Percentiles rank a stretch among this genome's conserved stretches.
Evolutionary conservation across 2,888 invertebrate genomes (phyloP).

Genomic region (Scaptomyza caliginosa): DNA sequence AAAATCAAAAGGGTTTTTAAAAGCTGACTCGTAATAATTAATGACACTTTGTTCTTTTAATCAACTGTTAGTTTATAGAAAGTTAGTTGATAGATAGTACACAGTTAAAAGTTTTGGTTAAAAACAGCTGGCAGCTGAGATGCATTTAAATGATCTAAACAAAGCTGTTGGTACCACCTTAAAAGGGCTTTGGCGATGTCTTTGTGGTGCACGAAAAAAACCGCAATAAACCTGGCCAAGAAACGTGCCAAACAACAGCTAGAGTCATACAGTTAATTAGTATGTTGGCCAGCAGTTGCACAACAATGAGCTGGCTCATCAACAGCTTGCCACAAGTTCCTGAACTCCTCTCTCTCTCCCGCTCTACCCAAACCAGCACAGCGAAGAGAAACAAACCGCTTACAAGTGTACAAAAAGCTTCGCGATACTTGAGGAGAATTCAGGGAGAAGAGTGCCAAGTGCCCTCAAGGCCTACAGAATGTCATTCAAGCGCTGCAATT

Average conservation of each 20-base stretch:
- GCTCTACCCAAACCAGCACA: constrained; percentile 32
- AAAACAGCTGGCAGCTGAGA: constrained; percentile 34
- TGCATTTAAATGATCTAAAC: too few relatives aligned
- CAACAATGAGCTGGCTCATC: constrained; percentile 47
- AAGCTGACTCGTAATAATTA: too few relatives aligned
- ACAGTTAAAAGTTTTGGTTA: background rate
- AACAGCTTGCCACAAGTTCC: constrained; percentile 23
- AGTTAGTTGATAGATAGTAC: background rate
- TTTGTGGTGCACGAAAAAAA: constrained; percentile 25
- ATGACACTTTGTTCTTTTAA: background rate
- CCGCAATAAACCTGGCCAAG: constrained; percentile 20
- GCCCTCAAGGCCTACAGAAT: constrained; percentile 64
- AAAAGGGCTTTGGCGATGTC: constrained; percentile 20
- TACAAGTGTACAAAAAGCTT: constrained; percentile 53
- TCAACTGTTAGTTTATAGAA: background rate
- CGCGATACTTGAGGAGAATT: constrained; percentile 31
- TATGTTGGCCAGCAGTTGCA: constrained; percentile 38
- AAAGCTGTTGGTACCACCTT: constrained; percentile 1
- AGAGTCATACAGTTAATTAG: constrained; percentile 20
- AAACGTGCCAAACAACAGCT: constrained; percentile 29
- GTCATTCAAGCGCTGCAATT: constrained; percentile 60
- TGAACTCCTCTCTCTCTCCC: background rate
- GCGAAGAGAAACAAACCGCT: constrained; percentile 43
- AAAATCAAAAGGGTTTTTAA: constrained; percentile 10
- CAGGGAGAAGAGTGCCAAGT: constrained; percentile 1